Conservation (phyloP, 2,888 invertebrate genomes). For the Acholoe squamosa region DNA sequence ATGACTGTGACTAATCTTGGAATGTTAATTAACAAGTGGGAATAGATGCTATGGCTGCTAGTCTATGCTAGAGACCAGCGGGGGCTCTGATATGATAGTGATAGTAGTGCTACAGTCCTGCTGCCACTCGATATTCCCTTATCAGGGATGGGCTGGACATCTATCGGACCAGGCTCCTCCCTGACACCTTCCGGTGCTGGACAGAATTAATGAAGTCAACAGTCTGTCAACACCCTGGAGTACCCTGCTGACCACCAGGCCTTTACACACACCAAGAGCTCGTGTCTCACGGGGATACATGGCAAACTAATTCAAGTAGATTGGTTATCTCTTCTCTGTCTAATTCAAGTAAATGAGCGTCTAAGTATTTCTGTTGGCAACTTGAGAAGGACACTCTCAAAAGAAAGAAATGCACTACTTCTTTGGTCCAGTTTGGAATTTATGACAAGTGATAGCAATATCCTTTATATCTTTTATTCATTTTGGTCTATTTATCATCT, state of each 20-base stretch:
- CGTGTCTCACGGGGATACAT: slow-evolving; percentile 11
- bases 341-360: too few species aligned
- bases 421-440: too few species aligned
- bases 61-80: background rate
- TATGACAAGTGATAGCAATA: too few species aligned
- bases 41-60: background rate
- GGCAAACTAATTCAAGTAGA: background rate
- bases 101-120: background rate
- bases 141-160: background rate
- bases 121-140: background rate
- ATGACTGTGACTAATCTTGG: background rate
- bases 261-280: background rate
- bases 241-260: background rate
- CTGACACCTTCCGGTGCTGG: background rate
- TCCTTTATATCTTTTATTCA: too few species aligned
- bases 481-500: too few species aligned
- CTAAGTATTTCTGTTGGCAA: too few species aligned
- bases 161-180: background rate
- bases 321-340: too few species aligned
- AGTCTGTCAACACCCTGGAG: slow-evolving; percentile 14
- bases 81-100: slow-evolving; percentile 16
- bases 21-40: background rate
- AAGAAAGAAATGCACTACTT: too few species aligned
- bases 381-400: too few species aligned
- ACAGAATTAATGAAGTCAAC: slow-evolving; percentile 7